phyloP scores from a whole-genome alignment of 2,113 vertebrate genomes.

The Piliocolobus tephrosceles region DNA sequence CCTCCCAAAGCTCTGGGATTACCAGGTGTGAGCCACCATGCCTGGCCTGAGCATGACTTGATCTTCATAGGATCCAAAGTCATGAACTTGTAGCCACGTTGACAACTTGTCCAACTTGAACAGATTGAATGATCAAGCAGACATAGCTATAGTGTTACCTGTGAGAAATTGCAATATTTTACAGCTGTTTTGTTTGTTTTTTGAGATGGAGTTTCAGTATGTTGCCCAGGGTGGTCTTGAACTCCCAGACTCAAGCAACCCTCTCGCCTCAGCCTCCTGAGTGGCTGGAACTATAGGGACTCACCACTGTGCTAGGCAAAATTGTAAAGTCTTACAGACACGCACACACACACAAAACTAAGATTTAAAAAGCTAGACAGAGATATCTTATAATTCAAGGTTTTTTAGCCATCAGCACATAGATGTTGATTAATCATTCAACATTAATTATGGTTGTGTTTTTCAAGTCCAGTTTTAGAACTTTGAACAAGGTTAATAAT shows the following conservation, averaged over 20 bases:
- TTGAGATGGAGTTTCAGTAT: background rate
- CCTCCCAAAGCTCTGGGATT: no score
- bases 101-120: background rate
- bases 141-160: background rate
- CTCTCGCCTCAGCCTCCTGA: background rate
- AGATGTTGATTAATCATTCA: slow-evolving; percentile 34
- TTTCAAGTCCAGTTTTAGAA: slow-evolving; percentile 31
- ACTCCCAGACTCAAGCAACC: background rate
- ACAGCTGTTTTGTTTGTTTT: background rate
- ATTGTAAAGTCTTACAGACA: background rate
- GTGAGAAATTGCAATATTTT: background rate
- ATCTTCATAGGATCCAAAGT: background rate
- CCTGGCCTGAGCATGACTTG: background rate
- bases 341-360: background rate
- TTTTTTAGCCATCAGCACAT: background rate
- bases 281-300: background rate
- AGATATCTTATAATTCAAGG: background rate
- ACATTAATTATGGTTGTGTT: background rate
- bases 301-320: background rate
- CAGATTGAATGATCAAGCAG: background rate
- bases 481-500: slow-evolving; percentile 10
- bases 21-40: no score
- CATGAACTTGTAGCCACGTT: background rate
- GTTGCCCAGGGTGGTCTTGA: background rate
- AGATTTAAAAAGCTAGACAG: background rate